Base-by-base conservation (phyloP, 2,797 vertebrate species). In the Scyliorhinus canicula region DNA sequence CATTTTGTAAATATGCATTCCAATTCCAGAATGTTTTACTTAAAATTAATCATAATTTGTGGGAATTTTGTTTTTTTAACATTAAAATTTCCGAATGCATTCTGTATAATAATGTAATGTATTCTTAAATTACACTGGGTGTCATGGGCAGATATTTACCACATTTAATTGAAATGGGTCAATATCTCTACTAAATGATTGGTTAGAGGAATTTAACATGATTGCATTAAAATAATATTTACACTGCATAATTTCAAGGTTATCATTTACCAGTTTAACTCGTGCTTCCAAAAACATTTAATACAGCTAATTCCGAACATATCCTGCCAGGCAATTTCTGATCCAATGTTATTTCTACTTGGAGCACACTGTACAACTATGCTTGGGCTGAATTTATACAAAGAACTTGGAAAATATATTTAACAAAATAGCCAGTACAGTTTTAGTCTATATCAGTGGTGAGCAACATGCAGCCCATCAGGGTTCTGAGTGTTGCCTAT, bases 221-320 rank as follows among this genome's bases (percentile, higher is more conserved):
- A 60, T 63, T 60, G 21, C 21, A 21, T 90, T 24, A 63, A 90
- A 31, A 31, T 86, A 90, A 90, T 90, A 63, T 63, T 63, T 63
- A 4, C n/a, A 63, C 12, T 14, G 57, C 57, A 90, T 90, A 90
- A 90, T 60, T 90, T 90, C 55, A 63, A 91, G 35, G 55, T 63
- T 91, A 44, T 91, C 24, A 91, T 21, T 65, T 65, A 63, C n/a
- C 88, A 65, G 21, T 65, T 91, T 91, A 63, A 91, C 16, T 91
- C 88, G 12, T 26, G 40, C n/a, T 44, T 35, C 57, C 19, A 40
- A 90, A n/a, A 60, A n/a, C 40, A 31, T 44, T 40, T 44, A 91
- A 91, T 91, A 26, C 24, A 40, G 19, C 1, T 44, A 24, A 60
- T 91, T 91, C 57, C 57, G 9, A 40, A 44, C 57, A 63, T 19